These are phyloP conservation scores for Lasioglossum leucozonium DNA, from an alignment of 2,888 invertebrate species.

Conservation along the genomic window DNA sequence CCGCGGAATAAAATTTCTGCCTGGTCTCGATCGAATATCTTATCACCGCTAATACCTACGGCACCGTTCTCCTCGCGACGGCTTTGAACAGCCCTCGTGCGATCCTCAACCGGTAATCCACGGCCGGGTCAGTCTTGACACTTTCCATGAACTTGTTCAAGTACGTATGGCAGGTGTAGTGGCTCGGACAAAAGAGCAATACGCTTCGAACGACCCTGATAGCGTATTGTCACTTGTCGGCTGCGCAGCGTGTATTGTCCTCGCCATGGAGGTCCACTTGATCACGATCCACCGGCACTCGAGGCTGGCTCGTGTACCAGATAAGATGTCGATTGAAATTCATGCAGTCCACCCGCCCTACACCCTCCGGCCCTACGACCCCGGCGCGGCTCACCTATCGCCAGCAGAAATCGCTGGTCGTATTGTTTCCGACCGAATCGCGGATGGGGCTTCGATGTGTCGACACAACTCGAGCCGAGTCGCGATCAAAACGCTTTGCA, in stretches of 20 bases:
- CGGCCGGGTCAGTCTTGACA: conserved; percentile 64
- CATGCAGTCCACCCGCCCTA: conserved; percentile 76
- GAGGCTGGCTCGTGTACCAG: conserved; percentile 79
- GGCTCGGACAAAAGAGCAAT: conserved; percentile 84
- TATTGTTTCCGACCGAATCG: conserved; percentile 75
- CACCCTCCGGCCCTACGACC: background rate
- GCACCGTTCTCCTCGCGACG: conserved; percentile 25
- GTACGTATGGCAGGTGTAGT: conserved; percentile 71
- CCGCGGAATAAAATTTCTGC: conserved; percentile 3
- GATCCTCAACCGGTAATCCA: conserved; percentile 57
- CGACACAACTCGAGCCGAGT: conserved; percentile 54
- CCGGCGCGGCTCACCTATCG: conserved; percentile 66
- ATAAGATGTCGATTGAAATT: conserved; percentile 85
- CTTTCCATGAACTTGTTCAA: conserved; percentile 65
- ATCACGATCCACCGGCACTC: conserved; percentile 84
- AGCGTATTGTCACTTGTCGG: conserved; percentile 81
- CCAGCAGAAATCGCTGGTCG: conserved; percentile 71
- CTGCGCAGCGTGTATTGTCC: conserved; percentile 81
- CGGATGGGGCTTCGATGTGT: conserved; percentile 53
- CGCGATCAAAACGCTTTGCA: conserved; percentile 54
- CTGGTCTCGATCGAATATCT: conserved; percentile 9
- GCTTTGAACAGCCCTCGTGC: conserved; percentile 47
- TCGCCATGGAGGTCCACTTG: conserved; percentile 84
- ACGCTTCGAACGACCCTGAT: conserved; percentile 79
- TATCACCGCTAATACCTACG: conserved; percentile 36